Percentiles rank a stretch among this genome's conserved stretches.
phyloP scores from a whole-genome alignment of 1,140 invertebrate species.

The Pachypsylla venusta region DNA sequence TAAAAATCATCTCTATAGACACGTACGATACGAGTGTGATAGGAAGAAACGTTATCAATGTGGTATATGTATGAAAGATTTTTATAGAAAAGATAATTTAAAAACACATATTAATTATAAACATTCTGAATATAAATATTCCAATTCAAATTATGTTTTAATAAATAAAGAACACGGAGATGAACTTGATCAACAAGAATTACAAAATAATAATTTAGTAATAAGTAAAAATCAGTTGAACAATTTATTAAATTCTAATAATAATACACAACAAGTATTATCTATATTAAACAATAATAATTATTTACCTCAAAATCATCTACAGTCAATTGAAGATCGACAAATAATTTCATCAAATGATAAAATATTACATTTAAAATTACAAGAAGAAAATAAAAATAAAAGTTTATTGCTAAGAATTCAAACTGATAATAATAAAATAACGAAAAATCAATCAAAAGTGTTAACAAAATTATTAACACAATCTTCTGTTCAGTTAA shows the following conservation, averaged over 20 bases:
- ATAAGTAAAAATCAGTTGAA: background rate
- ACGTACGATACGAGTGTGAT: constrained; percentile 38
- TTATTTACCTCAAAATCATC: background rate
- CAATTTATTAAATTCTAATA: background rate
- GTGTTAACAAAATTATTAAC: background rate
- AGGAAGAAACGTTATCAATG: constrained; percentile 46
- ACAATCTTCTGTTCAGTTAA: background rate
- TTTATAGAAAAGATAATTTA: constrained; percentile 33
- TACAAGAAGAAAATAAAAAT: background rate
- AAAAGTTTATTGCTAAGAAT: constrained; percentile 2
- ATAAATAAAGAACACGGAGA: background rate
- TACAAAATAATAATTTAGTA: background rate
- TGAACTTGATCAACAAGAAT: background rate
- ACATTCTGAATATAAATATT: constrained; percentile 12
- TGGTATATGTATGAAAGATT: constrained; percentile 33
- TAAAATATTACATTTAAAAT: background rate
- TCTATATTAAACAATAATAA: constrained; percentile 2
- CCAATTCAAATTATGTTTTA: background rate
- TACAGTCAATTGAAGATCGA: background rate
- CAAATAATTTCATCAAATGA: no score
- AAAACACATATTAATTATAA: constrained; percentile 21
- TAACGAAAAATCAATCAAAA: background rate
- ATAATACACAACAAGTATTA: background rate
- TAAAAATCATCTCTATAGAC: constrained; percentile 30
- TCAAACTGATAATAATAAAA: constrained; percentile 1